phyloP scores from a whole-genome alignment of 1,140 invertebrate species.

The Hyphantria cunea region DNA sequence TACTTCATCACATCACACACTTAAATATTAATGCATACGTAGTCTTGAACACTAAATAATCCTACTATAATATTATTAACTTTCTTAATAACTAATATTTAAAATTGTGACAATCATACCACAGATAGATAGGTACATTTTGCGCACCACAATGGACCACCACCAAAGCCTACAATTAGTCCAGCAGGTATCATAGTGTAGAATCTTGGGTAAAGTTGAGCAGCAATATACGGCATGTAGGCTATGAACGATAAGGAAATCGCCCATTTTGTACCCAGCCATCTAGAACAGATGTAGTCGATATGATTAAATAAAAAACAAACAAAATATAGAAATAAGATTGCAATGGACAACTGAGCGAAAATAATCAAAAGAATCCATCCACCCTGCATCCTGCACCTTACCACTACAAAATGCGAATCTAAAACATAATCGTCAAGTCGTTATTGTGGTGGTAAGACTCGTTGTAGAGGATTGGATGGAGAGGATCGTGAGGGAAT shows the following conservation, averaged over 20 bases:
- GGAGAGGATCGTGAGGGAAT: no score
- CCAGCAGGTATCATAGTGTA: slow-evolving; percentile 94
- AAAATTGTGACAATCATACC: no score
- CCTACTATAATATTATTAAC: no score
- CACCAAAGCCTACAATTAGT: slow-evolving; percentile 90
- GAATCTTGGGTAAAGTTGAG: slow-evolving; percentile 92
- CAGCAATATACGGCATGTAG: slow-evolving; percentile 93
- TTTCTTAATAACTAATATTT: no score
- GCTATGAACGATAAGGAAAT: slow-evolving; percentile 91
- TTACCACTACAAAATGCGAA: no score
- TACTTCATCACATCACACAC: no score
- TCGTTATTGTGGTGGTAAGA: no score
- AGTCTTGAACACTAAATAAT: no score
- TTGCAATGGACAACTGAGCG: neutral
- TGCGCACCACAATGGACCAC: slow-evolving; percentile 93
- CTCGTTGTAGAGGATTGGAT: no score
- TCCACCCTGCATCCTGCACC: no score
- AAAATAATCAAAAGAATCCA: slow-evolving; percentile 5
- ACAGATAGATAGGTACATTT: slow-evolving; percentile 95
- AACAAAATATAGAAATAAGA: neutral
- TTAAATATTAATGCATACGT: no score
- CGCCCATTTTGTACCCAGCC: slow-evolving; percentile 93
- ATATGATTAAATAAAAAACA: slow-evolving; percentile 4
- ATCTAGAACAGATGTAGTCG: slow-evolving; percentile 77
- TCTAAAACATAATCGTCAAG: no score